These are phyloP conservation scores for Oligia fasciuncula DNA, from an alignment of 2,888 invertebrate species.

Conservation along the genomic window DNA sequence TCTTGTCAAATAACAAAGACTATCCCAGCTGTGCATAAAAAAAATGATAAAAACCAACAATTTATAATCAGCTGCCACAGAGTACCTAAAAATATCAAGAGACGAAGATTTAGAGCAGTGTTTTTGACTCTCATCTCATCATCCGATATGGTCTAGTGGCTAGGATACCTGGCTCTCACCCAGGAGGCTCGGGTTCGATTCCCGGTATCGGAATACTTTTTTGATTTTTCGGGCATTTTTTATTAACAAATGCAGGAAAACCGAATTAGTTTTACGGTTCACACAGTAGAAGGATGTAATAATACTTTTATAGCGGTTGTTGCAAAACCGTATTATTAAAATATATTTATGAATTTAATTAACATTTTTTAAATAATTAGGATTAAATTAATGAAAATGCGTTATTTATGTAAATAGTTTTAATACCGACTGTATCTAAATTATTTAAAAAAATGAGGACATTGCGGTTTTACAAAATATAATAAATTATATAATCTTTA, in stretches of 20 bases:
- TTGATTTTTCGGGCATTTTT: slow-evolving; percentile 35
- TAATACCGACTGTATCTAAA: not conserved
- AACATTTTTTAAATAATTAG: slow-evolving; percentile 12
- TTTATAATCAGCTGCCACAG: not conserved
- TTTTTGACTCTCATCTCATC: accelerated
- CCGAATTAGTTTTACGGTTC: not conserved
- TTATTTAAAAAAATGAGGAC: slow-evolving; percentile 12
- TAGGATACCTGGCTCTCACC: slow-evolving; percentile 93
- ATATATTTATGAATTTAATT: slow-evolving; percentile 20
- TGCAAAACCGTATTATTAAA: slow-evolving; percentile 20
- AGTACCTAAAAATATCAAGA: not conserved
- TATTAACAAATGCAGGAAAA: slow-evolving; percentile 24
- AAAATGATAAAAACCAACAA: too few relatives aligned
- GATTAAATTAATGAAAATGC: slow-evolving; percentile 16
- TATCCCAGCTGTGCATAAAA: not conserved
- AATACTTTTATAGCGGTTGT: slow-evolving; percentile 12
- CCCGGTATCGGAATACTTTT: slow-evolving; percentile 81
- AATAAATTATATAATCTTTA: slow-evolving; percentile 10
- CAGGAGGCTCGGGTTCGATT: slow-evolving; percentile 92
- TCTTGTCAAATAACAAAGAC: too few relatives aligned
- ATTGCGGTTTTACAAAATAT: not conserved
- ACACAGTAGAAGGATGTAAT: not conserved
- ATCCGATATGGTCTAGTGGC: slow-evolving; percentile 91
- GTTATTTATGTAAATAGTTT: slow-evolving; percentile 37
- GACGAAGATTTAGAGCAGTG: not conserved